Evolutionary conservation across 2,888 invertebrate genomes (phyloP), one percentile per base, ranked within the genome.

Genomic region (Auanema sp.): DNA sequence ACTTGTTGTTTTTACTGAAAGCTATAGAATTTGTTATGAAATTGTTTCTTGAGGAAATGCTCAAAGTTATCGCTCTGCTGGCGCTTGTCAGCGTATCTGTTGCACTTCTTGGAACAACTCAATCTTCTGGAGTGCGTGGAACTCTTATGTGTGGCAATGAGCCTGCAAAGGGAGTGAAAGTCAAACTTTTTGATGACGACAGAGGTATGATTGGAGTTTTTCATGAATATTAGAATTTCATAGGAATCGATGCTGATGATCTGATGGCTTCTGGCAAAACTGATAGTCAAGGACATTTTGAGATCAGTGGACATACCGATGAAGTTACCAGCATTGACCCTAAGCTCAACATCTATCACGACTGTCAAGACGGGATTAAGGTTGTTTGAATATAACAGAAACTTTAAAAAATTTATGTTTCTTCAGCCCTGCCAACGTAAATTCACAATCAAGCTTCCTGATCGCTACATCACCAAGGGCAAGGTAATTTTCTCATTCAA

Each of bases 341-440:
- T 42, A 75, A 75, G 43, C 57, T 74, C 50, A 71, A 70, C 63
- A 69, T 69, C 56, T 71, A 71, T 65, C 71, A 75, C 55, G 75
- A 75, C 58, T 73, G 73, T 61, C 64, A 74, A 41, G 74, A 74
- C 49, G 74, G 70, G 59, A 58, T 72, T 44, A 75, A 62, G 58
- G 63, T 63, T 16, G 41, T 8, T 33, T 8, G 53, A 23, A 33
- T 16, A 16, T 14, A 25, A 25, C 18, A 23, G 53, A 12, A 14
- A 18, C 18, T 24, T 4, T 16, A 18, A 16, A 50, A 14, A n/a
- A 14, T 10, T 40, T 16, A 16, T 23, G 11, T 24, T 1, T 16
- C 57, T 70, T 44, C 65, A 72, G 72, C 76, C 76, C 8, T 76
- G 76, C 64, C 76, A 76, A 58, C 64, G 75, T 49, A 76, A 76